A percentile compares a stretch with the other conserved stretches of the same genome.
These are phyloP conservation scores for Hyperoodon ampullatus DNA, from an alignment of 2,113 vertebrate species.

Conservation along the genomic window DNA sequence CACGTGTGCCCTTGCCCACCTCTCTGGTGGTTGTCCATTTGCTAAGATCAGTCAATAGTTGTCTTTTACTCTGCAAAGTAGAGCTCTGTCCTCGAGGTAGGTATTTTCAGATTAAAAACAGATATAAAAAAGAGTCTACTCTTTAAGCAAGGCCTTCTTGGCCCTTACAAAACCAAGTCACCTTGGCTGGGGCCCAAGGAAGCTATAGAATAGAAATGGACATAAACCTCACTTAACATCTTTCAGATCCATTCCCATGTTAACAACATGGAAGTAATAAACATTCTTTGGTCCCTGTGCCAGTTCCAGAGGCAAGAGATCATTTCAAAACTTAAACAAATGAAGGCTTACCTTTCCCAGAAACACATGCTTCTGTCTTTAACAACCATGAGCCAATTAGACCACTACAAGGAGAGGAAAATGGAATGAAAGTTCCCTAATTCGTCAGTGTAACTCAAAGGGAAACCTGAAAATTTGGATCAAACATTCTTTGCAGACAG, in stretches of 20 bases:
- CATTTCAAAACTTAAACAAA: conserved; percentile 54
- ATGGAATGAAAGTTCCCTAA: background rate
- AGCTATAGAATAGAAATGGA: background rate
- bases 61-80: background rate
- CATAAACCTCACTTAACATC: background rate
- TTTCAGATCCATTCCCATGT: background rate
- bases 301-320: conserved; percentile 49
- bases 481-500: background rate
- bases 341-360: background rate
- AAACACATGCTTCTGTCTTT: conserved; percentile 52
- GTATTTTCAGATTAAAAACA: background rate
- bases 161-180: background rate
- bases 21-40: background rate
- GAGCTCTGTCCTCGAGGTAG: background rate
- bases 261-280: conserved; percentile 35
- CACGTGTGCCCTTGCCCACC: background rate
- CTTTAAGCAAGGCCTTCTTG: background rate
- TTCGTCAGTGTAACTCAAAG: background rate
- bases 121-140: background rate
- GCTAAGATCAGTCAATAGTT: background rate
- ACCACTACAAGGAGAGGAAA: background rate
- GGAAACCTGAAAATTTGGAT: conserved; percentile 25
- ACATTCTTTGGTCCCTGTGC: background rate
- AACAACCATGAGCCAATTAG: background rate
- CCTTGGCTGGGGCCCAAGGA: background rate